Evolutionary conservation across 1,140 invertebrate species (phyloP).

Genomic region (Formica exsecta): DNA sequence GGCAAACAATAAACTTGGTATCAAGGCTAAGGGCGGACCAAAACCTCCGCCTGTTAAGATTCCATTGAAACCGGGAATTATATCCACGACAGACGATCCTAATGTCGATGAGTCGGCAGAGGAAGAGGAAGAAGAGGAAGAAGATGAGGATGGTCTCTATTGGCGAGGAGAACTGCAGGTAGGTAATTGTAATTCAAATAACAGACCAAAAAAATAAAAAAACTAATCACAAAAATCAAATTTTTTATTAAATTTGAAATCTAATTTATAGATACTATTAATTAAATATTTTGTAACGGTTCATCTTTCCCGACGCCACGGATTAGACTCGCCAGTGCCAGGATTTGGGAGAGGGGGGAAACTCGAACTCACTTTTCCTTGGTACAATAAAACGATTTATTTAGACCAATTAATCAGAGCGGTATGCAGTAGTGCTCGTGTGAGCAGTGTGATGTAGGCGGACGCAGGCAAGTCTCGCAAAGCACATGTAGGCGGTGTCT

Average conservation of each 20-base stretch:
- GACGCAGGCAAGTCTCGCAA: no score
- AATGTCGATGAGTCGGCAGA: neutral
- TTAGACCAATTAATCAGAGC: no score
- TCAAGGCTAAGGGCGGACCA: slow-evolving; percentile 78
- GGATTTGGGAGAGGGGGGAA: no score
- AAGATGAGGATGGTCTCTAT: slow-evolving; percentile 85
- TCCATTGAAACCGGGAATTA: slow-evolving; percentile 62
- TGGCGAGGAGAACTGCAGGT: slow-evolving; percentile 87
- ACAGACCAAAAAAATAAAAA: slow-evolving; percentile 57
- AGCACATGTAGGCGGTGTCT: no score
- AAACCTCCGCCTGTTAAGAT: slow-evolving; percentile 79
- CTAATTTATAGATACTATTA: neutral
- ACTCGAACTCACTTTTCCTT: no score
- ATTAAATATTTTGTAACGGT: neutral
- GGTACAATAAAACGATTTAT: no score
- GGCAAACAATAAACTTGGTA: slow-evolving; percentile 88
- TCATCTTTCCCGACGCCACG: no score
- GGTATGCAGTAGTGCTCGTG: no score
- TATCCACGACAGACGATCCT: neutral
- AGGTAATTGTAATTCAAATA: slow-evolving; percentile 76
- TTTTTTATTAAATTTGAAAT: slow-evolving; percentile 6
- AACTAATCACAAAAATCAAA: neutral
- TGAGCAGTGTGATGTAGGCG: no score
- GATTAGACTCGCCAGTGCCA: no score
- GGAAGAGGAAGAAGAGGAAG: slow-evolving; percentile 74